Percentiles rank a stretch among this genome's conserved stretches.
Evolutionary conservation across 2,113 vertebrate species (phyloP).

Genomic region (rabbit (Oryctolagus cuniculus)): mOryCun1.1 NC_091451.1:7051001-7051500

Average conservation of each 20-base stretch:
- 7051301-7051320: not conserved
- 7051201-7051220: not conserved
- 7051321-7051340: not conserved
- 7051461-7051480: not conserved
- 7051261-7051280: slow-evolving; percentile 7
- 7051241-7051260: not conserved
- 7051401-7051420: not conserved
- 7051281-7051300: not conserved
- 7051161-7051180: not conserved
- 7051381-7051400: not conserved
- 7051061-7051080: not conserved
- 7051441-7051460: not conserved
- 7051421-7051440: not conserved
- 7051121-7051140: not conserved
- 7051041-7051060: not conserved
- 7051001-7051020: too few relatives aligned
- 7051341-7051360: not conserved
- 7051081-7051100: not conserved
- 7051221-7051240: not conserved
- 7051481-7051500: slow-evolving; percentile 55
- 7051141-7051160: not conserved
- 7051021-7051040: too few relatives aligned
- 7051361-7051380: not conserved
- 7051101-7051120: not conserved
- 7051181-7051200: not conserved